Evolutionary conservation across 2,888 invertebrate species (phyloP).

Genomic region (Allophyes oxyacanthae): DNA sequence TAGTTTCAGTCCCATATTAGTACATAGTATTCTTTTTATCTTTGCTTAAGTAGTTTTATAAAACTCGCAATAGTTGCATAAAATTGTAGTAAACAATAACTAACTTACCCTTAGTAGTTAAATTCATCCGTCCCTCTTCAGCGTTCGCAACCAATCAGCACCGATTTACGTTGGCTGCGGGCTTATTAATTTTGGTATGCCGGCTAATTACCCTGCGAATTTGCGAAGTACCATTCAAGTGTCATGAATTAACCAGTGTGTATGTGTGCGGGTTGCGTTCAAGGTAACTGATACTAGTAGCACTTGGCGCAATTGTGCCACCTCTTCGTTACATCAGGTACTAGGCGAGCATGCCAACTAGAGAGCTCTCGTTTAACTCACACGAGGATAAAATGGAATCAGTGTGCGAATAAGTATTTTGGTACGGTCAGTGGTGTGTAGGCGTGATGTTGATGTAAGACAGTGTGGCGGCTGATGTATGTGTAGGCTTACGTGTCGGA

Average conservation of each 20-base stretch:
- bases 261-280: constrained; percentile 70
- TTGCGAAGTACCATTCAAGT: constrained; percentile 83
- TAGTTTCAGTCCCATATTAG: too few relatives aligned
- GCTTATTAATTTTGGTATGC: constrained; percentile 86
- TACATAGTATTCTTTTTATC: too few relatives aligned
- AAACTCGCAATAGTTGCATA: constrained; percentile 29
- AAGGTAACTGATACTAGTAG: constrained; percentile 74
- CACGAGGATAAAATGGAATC: constrained; percentile 59
- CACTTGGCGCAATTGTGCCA: constrained; percentile 72
- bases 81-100: constrained; percentile 28
- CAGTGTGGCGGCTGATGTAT: constrained; percentile 57
- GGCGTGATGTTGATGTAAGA: constrained; percentile 56
- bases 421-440: constrained; percentile 40
- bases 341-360: constrained; percentile 70
- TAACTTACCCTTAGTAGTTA: constrained; percentile 86
- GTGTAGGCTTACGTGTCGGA: constrained; percentile 61
- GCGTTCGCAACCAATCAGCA: constrained; percentile 80
- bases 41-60: too few relatives aligned
- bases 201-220: constrained; percentile 86
- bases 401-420: constrained; percentile 59
- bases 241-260: constrained; percentile 75
- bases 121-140: constrained; percentile 87
- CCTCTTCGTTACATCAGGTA: constrained; percentile 82
- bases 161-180: constrained; percentile 79
- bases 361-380: constrained; percentile 67